Conservation (phyloP, 2,888 invertebrate species). For the Idaea biselata region DNA sequence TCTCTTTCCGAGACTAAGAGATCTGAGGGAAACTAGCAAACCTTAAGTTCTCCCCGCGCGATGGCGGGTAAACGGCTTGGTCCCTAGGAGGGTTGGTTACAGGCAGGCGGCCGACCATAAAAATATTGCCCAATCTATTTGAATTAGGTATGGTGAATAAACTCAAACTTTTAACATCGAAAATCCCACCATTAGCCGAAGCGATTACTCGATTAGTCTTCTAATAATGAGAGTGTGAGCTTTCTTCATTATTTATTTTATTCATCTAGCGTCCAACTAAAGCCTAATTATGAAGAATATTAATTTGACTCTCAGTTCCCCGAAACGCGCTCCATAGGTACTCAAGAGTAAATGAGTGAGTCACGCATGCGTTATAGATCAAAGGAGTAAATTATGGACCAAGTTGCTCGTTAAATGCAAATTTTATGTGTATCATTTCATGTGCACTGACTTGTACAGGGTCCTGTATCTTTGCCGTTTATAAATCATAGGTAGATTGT, state of each 20-base stretch:
- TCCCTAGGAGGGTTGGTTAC: too few relatives aligned
- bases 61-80: too few relatives aligned
- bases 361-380: constrained; percentile 47
- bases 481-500: constrained; percentile 8
- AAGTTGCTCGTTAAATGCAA: constrained; percentile 44
- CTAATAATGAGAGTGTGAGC: background rate
- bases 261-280: background rate
- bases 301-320: background rate
- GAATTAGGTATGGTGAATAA: too few relatives aligned
- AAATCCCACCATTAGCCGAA: too few relatives aligned
- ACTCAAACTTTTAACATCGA: too few relatives aligned
- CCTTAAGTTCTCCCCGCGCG: too few relatives aligned
- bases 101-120: too few relatives aligned
- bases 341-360: constrained; percentile 37
- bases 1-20: too few relatives aligned
- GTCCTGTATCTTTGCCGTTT: constrained; percentile 6
- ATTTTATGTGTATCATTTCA: constrained; percentile 20
- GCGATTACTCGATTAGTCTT: too few relatives aligned
- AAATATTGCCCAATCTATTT: too few relatives aligned
- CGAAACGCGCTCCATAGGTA: background rate
- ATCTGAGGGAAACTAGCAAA: too few relatives aligned
- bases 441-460: constrained; percentile 18
- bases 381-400: constrained; percentile 49
- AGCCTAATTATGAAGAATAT: background rate
- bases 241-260: background rate